Percentiles rank a stretch among this genome's conserved stretches.
Evolutionary conservation across 2,888 invertebrate species (phyloP).

Genomic region (Ochlodes sylvanus): DNA sequence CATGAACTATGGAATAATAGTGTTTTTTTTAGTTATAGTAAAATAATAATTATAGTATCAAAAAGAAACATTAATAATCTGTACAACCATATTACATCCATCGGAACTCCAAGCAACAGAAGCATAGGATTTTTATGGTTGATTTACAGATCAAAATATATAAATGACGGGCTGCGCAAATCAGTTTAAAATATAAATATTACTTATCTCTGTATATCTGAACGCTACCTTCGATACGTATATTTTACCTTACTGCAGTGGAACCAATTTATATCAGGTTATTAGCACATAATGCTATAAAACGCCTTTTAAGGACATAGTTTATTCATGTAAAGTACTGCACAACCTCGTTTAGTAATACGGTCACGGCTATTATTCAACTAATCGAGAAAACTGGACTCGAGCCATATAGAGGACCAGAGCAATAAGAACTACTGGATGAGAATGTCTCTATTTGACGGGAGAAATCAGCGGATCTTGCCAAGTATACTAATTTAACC

Average conservation of each 20-base stretch:
- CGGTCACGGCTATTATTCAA: constrained; percentile 17
- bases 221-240: background rate
- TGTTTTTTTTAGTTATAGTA: too few species aligned
- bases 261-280: background rate
- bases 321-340: constrained; percentile 23
- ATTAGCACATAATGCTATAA: constrained; percentile 21
- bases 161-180: too few species aligned
- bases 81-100: too few species aligned
- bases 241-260: background rate
- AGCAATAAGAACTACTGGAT: background rate
- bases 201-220: too few species aligned
- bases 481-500: too few species aligned
- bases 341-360: constrained; percentile 13
- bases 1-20: too few species aligned
- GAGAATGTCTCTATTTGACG: constrained; percentile 7
- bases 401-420: constrained; percentile 14
- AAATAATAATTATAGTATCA: too few species aligned
- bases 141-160: too few species aligned
- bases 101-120: too few species aligned
- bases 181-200: too few species aligned
- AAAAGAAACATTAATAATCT: too few species aligned
- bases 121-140: too few species aligned
- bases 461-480: constrained; percentile 5
- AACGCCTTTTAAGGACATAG: constrained; percentile 4
- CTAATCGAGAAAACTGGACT: constrained; percentile 11